These are phyloP conservation scores for Ochropleura leucogaster DNA, from an alignment of 2,888 invertebrate species.

Conservation along the genomic window DNA sequence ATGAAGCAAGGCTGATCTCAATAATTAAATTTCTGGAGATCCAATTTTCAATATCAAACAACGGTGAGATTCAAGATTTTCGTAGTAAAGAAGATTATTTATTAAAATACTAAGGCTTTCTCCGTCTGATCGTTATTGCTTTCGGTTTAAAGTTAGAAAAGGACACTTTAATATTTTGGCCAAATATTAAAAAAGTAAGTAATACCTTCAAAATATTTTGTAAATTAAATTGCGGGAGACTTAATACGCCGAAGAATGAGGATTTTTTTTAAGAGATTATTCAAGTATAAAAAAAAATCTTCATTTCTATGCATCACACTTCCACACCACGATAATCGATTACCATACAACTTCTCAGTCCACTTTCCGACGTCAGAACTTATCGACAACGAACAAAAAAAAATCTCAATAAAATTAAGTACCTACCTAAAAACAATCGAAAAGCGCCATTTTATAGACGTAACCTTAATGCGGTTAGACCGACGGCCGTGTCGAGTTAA, in stretches of 20 bases:
- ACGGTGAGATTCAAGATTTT: conserved; percentile 15
- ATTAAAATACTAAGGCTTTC: neutral
- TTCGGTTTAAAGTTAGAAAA: neutral
- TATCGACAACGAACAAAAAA: neutral
- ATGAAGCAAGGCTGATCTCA: conserved; percentile 17
- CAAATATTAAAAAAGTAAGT: no score
- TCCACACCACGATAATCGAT: no score
- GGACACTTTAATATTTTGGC: neutral
- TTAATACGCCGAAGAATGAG: no score
- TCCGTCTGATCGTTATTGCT: neutral
- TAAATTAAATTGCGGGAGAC: neutral
- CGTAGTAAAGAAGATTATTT: conserved; percentile 16
- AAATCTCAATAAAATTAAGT: neutral
- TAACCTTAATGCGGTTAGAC: conserved; percentile 61
- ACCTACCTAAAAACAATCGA: neutral
- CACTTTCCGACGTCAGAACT: no score
- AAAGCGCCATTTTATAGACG: conserved; percentile 61
- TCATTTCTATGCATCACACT: no score
- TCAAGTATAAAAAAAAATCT: no score
- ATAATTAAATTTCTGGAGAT: conserved; percentile 37
- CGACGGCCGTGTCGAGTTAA: conserved; percentile 68
- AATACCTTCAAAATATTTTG: neutral
- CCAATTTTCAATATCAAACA: conserved; percentile 34
- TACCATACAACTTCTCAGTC: no score
- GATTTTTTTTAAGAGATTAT: no score